Base-by-base conservation (phyloP, 1,140 invertebrate species). In the Hyles vespertilio region DNA sequence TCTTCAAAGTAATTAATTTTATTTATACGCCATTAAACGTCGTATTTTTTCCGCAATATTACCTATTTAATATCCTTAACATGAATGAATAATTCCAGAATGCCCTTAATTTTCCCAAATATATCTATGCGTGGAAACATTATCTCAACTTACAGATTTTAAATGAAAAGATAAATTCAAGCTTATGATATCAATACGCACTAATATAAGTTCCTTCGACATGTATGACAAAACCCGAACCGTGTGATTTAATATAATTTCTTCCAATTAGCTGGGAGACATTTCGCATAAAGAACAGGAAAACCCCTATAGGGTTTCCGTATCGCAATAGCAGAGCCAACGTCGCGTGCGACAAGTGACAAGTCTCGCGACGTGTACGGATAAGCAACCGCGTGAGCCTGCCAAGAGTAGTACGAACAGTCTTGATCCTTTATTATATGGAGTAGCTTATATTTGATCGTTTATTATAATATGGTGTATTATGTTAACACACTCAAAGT, bases 321-420 rank as follows among this genome's bases (percentile, higher is more conserved):
- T 59, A 55, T 59, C 66, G 65, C 67, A 70, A 66, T 69, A 68
- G 61, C 57, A 69, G 65, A 72, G 74, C 63, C 61, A 72, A 72
- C 69, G 72, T 78, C 71, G 72, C 73, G 72, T 77, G 76, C 71
- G 81, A 82, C 78, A 81, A 79, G 71, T 85, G 81, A 84, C 84
- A 81, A 80, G 77, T 76, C 72, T 56, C 61, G 71, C 72, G 76
- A 79, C 70, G 71, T 76, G 72, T 70, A 59, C 71, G 75, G 77
- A 79, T 81, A 84, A 82, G 81, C 70, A 77, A 74, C 69, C 61
- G 68, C 66, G 70, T 61, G 63, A 66, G 64, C 45, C 46, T 60
- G 59, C 48, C 55, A 36, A 52, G 22, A 22, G 59, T 74, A 80
- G 12, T 67, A 51, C 43, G 67, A 57, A 47, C 9, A 10, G n/a